A percentile compares a stretch with the other conserved stretches of the same genome.
These are phyloP conservation scores for Xiphophorus birchmanni DNA, from an alignment of 2,797 vertebrate species.

Conservation along the genomic window DNA sequence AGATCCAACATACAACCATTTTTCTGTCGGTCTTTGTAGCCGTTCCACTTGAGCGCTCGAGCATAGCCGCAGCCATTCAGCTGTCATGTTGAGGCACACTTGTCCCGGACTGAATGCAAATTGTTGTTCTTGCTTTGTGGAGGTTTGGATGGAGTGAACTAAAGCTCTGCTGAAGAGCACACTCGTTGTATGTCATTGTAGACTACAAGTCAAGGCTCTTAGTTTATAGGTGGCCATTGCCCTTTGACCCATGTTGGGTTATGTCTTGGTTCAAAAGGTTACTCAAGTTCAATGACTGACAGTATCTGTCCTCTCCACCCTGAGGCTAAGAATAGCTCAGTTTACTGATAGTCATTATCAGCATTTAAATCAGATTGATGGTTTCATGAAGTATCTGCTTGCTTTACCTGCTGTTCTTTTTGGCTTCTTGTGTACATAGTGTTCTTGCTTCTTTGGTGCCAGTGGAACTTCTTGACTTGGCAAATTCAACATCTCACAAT, in stretches of 20 bases:
- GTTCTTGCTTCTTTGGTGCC: background rate
- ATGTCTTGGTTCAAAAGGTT: constrained; percentile 27
- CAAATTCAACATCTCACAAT: no score
- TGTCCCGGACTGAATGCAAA: constrained; percentile 39
- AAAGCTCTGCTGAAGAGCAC: background rate
- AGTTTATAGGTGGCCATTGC: background rate
- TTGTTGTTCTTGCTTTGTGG: constrained; percentile 1
- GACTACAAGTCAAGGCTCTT: background rate
- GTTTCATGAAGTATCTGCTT: background rate
- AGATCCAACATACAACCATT: background rate
- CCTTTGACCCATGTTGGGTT: constrained; percentile 14
- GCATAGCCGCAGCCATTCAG: constrained; percentile 12
- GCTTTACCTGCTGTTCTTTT: background rate
- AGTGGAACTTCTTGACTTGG: background rate
- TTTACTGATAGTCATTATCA: background rate
- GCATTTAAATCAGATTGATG: background rate
- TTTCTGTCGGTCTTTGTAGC: background rate
- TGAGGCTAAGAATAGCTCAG: background rate
- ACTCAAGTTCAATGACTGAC: constrained; percentile 43
- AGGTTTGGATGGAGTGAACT: background rate
- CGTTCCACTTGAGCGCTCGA: constrained; percentile 39
- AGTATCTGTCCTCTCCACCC: background rate
- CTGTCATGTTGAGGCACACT: constrained; percentile 26
- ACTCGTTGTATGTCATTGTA: background rate
- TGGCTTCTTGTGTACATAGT: background rate